A percentile compares a stretch with the other conserved stretches of the same genome.
These are phyloP conservation scores for Tethya wilhelma DNA, from an alignment of 37 sponge, comb jelly and placozoan species.

Conservation along the genomic window DNA sequence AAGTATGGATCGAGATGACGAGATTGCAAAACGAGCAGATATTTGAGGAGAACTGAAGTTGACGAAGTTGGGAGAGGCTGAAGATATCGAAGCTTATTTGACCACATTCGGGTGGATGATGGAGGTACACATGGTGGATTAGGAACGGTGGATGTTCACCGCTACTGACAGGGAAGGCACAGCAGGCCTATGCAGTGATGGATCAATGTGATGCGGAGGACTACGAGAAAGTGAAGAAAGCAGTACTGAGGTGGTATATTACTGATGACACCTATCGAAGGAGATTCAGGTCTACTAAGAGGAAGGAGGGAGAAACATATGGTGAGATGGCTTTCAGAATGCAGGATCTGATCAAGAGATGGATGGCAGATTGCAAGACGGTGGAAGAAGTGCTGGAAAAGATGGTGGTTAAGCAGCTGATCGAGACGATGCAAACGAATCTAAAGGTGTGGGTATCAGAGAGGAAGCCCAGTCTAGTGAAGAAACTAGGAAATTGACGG, in stretches of 20 bases:
- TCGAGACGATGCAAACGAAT: neutral
- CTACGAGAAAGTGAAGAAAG: constrained; percentile 31
- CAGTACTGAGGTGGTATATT: constrained; percentile 43
- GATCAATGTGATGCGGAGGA: too few species aligned
- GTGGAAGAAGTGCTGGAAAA: neutral
- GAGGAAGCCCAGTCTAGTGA: constrained; percentile 6
- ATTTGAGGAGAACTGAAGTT: too few species aligned
- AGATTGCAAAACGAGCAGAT: too few species aligned
- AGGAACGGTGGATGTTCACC: too few species aligned
- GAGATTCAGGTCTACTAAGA: constrained; percentile 25
- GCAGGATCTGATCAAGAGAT: constrained; percentile 4
- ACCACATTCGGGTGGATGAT: too few species aligned
- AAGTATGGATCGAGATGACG: too few species aligned
- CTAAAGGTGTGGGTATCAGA: constrained; percentile 7
- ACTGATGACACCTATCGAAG: constrained; percentile 45
- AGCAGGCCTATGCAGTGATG: too few species aligned
- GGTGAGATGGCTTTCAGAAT: constrained; percentile 19
- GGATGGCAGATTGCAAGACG: constrained; percentile 16
- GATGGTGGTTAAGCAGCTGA: constrained; percentile 4
- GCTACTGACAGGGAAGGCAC: too few species aligned
- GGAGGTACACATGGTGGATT: too few species aligned
- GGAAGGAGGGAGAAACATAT: constrained; percentile 32
- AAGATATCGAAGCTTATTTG: too few species aligned
- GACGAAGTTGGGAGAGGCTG: too few species aligned
- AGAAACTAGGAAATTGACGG: constrained; percentile 19